Percentiles rank a stretch among this genome's conserved stretches.
phyloP scores from a whole-genome alignment of 2,888 invertebrate species.

The Eupithecia subfuscata region DNA sequence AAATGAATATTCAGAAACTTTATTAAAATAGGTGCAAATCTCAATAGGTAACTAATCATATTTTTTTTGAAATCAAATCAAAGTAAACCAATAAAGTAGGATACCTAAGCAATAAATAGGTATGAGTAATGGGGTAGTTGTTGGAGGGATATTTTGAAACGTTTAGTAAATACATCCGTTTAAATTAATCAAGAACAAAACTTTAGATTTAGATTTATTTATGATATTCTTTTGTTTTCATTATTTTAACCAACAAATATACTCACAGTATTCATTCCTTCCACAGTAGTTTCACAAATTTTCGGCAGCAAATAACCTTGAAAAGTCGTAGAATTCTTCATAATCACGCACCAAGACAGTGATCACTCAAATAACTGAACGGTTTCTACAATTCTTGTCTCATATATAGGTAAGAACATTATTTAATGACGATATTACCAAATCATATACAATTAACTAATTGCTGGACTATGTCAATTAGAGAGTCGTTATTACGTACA shows the following conservation, averaged over 20 bases:
- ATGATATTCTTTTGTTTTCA: neutral
- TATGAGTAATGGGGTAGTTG: neutral
- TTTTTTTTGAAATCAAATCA: neutral
- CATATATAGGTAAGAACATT: conserved; percentile 65
- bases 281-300: neutral
- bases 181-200: neutral
- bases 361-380: conserved; percentile 35
- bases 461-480: conserved; percentile 47
- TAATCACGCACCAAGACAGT: conserved; percentile 22
- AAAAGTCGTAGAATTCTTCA: conserved; percentile 14
- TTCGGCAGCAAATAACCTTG: neutral
- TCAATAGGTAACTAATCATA: neutral
- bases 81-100: neutral
- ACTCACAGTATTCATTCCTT: conserved; percentile 14
- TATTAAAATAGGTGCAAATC: neutral
- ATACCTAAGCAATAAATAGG: neutral
- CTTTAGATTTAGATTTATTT: neutral
- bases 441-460: conserved; percentile 66
- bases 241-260: neutral
- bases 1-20: neutral
- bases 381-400: conserved; percentile 36
- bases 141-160: neutral
- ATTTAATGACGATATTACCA: conserved; percentile 63
- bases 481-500: conserved; percentile 36
- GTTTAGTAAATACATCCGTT: neutral